phyloP scores from a whole-genome alignment of 2,113 vertebrate species.

The Solea senegalensis region DNA sequence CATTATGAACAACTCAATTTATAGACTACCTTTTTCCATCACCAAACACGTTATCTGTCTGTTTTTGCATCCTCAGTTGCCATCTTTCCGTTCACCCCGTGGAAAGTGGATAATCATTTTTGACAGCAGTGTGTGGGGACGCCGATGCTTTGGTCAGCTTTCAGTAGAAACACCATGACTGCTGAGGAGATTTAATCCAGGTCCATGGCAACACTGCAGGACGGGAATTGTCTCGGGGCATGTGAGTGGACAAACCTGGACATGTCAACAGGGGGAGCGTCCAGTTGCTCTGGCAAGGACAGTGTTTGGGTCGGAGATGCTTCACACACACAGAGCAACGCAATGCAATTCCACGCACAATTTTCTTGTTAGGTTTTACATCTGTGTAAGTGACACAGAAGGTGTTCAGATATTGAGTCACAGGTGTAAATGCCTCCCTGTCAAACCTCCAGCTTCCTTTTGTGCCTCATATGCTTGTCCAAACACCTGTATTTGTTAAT shows the following conservation, averaged over 20 bases:
- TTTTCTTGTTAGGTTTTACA: neutral
- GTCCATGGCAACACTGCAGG: slow-evolving; percentile 53
- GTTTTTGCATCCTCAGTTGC: too few relatives aligned
- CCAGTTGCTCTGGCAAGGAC: slow-evolving; percentile 32
- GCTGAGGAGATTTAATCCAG: slow-evolving; percentile 55
- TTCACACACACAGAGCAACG: slow-evolving; percentile 8
- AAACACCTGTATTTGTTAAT: slow-evolving; percentile 44
- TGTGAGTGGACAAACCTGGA: slow-evolving; percentile 62
- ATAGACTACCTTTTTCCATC: too few relatives aligned
- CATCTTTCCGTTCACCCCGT: neutral
- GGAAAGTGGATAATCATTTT: neutral
- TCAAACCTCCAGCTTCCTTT: slow-evolving; percentile 56
- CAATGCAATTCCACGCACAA: slow-evolving; percentile 39
- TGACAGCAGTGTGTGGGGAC: neutral
- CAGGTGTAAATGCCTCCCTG: slow-evolving; percentile 57
- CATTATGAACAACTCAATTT: too few relatives aligned
- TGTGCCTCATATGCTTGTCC: neutral
- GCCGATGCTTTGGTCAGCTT: neutral
- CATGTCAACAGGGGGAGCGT: slow-evolving; percentile 56
- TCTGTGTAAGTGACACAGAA: neutral
- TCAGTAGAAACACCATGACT: slow-evolving; percentile 15
- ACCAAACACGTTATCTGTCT: too few relatives aligned
- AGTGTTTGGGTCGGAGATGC: slow-evolving; percentile 11
- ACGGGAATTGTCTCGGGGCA: slow-evolving; percentile 46
- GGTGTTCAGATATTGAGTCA: slow-evolving; percentile 30